Conservation (phyloP, 2,797 vertebrate species). For the Enteromius afrohamiltoni region DNA sequence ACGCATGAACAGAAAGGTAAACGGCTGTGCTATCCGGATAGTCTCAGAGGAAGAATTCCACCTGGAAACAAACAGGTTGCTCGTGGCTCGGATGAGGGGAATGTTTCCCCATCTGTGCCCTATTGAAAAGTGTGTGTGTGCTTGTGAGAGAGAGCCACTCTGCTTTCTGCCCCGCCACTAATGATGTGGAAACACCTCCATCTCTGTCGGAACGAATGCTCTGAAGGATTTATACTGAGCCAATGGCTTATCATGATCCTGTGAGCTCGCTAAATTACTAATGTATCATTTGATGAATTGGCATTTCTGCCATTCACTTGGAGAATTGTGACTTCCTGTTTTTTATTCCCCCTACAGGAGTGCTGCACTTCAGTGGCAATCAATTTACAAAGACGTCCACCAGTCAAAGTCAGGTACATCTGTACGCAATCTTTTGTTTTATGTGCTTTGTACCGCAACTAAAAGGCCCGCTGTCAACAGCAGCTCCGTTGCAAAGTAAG, state of each 20-base stretch:
- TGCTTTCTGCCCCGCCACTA: conserved; percentile 44
- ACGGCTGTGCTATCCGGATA: conserved; percentile 28
- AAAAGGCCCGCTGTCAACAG: conserved; percentile 37
- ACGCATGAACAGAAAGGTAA: conserved; percentile 47
- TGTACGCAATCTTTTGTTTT: conserved; percentile 42
- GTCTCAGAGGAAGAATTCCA: conserved; percentile 46
- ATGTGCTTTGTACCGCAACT: conserved; percentile 40
- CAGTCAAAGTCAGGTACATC: conserved; percentile 39
- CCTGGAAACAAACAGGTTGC: conserved; percentile 57
- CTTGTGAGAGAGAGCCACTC: conserved; percentile 14
- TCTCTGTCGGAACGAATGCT: conserved; percentile 44
- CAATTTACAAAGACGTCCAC: conserved; percentile 28
- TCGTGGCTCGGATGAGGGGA: conserved; percentile 31
- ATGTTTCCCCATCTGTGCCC: conserved; percentile 37
- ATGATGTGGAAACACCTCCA: conserved; percentile 56
- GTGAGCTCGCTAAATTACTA: conserved; percentile 30
- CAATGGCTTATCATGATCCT: neutral
- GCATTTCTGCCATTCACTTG: conserved; percentile 26
- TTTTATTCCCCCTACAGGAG: conserved; percentile 1
- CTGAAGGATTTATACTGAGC: conserved; percentile 45
- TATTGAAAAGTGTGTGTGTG: conserved; percentile 41
- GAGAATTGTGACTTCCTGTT: conserved; percentile 18
- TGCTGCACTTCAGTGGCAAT: conserved; percentile 21
- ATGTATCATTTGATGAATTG: conserved; percentile 38
- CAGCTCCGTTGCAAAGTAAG: conserved; percentile 44